A percentile compares a stretch with the other conserved stretches of the same genome.
phyloP scores from a whole-genome alignment of 2,888 invertebrate genomes.

The Lacanobia oleracea region DNA sequence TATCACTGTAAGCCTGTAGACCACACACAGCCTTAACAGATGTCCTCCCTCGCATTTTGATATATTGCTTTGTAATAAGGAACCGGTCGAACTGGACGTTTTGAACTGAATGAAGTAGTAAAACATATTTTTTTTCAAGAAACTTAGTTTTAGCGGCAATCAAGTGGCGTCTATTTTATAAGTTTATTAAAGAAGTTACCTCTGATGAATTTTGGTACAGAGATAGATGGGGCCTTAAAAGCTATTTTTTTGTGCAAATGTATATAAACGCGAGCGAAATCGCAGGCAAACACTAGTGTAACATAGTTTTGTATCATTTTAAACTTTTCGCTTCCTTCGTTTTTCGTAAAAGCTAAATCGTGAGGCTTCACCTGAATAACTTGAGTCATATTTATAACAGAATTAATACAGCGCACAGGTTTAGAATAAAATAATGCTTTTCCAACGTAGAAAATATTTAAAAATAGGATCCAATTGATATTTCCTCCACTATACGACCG shows the following conservation, averaged over 20 bases:
- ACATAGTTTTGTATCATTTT: too few species aligned
- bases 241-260: too few species aligned
- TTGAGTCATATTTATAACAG: too few species aligned
- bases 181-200: neutral
- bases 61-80: conserved; percentile 70
- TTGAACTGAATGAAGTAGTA: conserved; percentile 41
- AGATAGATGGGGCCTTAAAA: too few species aligned
- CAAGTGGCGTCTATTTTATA: neutral
- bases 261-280: too few species aligned
- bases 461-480: conserved; percentile 38
- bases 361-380: too few species aligned
- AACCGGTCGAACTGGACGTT: conserved; percentile 41
- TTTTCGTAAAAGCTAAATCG: too few species aligned
- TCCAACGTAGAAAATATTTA: conserved; percentile 12
- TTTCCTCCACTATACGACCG: conserved; percentile 40
- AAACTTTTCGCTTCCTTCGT: too few species aligned
- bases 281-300: too few species aligned
- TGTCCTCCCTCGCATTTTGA: conserved; percentile 79
- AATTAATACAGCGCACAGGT: too few species aligned
- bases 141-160: conserved; percentile 19
- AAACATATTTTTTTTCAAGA: conserved; percentile 18
- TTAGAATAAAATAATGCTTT: neutral
- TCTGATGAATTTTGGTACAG: too few species aligned
- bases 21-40: conserved; percentile 77
- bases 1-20: conserved; percentile 70